Percentiles rank a stretch among this genome's conserved stretches.
Conservation (phyloP, 2,888 invertebrate species). For the Rapana venosa region DNA sequence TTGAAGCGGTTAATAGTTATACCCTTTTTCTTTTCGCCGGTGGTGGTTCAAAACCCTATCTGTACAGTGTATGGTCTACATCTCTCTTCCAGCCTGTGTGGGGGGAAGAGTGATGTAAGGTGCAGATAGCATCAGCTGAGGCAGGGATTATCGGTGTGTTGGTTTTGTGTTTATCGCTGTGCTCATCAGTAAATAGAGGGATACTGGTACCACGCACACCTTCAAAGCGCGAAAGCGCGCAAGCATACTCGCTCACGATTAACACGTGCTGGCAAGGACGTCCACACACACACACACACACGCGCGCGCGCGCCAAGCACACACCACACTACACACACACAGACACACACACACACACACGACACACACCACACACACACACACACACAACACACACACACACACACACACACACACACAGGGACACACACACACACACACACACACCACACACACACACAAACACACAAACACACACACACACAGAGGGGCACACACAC, state of each 20-base stretch:
- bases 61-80: not conserved
- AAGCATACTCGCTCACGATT: no score
- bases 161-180: no score
- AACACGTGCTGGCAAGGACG: no score
- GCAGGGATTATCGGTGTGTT: no score
- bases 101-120: no score
- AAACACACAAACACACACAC: not conserved
- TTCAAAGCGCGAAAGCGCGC: no score
- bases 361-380: not conserved
- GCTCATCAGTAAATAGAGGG: no score
- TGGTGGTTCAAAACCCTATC: not conserved
- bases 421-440: not conserved
- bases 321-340: not conserved
- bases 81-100: no score
- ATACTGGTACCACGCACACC: no score
- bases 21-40: not conserved
- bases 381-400: not conserved
- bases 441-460: not conserved
- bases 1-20: not conserved
- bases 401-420: not conserved
- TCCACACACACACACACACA: not conserved
- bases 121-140: no score
- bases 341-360: not conserved
- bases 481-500: not conserved
- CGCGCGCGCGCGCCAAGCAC: not conserved